Evolutionary conservation across 2,113 vertebrate species (phyloP).

Genomic region (Hymenochirus boettgeri): DNA sequence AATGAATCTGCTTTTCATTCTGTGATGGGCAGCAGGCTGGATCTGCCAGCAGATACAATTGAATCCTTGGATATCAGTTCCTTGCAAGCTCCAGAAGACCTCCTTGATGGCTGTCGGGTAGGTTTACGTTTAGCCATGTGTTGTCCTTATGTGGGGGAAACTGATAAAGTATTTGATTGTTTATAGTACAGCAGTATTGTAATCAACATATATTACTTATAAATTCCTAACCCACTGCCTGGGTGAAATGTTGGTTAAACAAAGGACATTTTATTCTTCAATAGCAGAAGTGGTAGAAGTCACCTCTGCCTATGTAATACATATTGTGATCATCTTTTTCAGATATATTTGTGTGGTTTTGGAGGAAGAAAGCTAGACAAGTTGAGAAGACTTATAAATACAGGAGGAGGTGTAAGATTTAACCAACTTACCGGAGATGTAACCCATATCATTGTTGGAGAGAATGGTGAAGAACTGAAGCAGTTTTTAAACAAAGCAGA

Average conservation of each 20-base stretch:
- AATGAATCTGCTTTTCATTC: conserved; percentile 76
- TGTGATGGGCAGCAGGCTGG: conserved; percentile 64
- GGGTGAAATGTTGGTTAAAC: too few relatives aligned
- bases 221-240: too few relatives aligned
- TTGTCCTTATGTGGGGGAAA: too few relatives aligned
- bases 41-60: conserved; percentile 64
- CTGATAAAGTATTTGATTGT: too few relatives aligned
- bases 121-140: conserved; percentile 22
- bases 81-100: conserved; percentile 75
- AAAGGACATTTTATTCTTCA: too few relatives aligned
- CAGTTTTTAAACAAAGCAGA: conserved; percentile 73
- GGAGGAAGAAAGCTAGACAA: conserved; percentile 84
- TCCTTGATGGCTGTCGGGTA: conserved; percentile 93
- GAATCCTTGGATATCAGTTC: conserved; percentile 78
- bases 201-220: too few relatives aligned
- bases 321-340: conserved; percentile 15
- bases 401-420: conserved; percentile 84
- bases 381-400: conserved; percentile 81
- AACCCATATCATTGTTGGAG: conserved; percentile 87
- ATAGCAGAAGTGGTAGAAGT: too few relatives aligned
- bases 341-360: conserved; percentile 90
- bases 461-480: conserved; percentile 75
- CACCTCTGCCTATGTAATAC: too few relatives aligned
- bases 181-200: too few relatives aligned
- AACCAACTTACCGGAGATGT: conserved; percentile 90